A percentile compares a stretch with the other conserved stretches of the same genome.
These are phyloP conservation scores for Naso thynnoides DNA, from an alignment of 2,797 vertebrate species.

Conservation along the genomic window DNA sequence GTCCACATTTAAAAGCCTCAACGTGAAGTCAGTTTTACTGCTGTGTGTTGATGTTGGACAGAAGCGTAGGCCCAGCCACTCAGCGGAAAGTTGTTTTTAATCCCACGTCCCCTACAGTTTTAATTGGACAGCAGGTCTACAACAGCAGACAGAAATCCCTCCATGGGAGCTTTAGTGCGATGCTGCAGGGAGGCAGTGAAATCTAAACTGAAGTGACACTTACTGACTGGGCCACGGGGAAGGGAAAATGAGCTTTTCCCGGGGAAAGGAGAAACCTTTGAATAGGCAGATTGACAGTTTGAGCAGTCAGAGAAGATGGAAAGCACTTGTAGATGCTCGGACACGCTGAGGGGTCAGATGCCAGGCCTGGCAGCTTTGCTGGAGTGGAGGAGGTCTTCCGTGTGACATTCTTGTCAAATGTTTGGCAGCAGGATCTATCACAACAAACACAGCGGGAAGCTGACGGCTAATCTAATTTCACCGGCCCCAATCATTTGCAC, in stretches of 20 bases:
- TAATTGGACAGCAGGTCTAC: slow-evolving; percentile 78
- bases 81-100: slow-evolving; percentile 58
- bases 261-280: slow-evolving; percentile 73
- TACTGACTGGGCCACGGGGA: slow-evolving; percentile 73
- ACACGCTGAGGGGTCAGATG: slow-evolving; percentile 69
- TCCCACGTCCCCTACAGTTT: slow-evolving; percentile 60
- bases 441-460: slow-evolving; percentile 74
- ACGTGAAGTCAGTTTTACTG: not conserved
- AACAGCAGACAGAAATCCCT: slow-evolving; percentile 60
- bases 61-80: slow-evolving; percentile 13
- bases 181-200: slow-evolving; percentile 72
- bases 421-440: slow-evolving; percentile 71
- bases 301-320: slow-evolving; percentile 79
- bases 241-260: slow-evolving; percentile 78
- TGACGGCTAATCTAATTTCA: slow-evolving; percentile 77
- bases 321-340: slow-evolving; percentile 77
- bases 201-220: slow-evolving; percentile 85
- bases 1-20: slow-evolving; percentile 27
- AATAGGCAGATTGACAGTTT: slow-evolving; percentile 84
- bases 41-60: slow-evolving; percentile 18
- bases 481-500: slow-evolving; percentile 46
- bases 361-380: slow-evolving; percentile 56
- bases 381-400: slow-evolving; percentile 48
- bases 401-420: slow-evolving; percentile 78
- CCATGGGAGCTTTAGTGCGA: slow-evolving; percentile 59